Base-by-base conservation (phyloP, 1,140 invertebrate genomes). In the Oreohelix idahoensis region DNA sequence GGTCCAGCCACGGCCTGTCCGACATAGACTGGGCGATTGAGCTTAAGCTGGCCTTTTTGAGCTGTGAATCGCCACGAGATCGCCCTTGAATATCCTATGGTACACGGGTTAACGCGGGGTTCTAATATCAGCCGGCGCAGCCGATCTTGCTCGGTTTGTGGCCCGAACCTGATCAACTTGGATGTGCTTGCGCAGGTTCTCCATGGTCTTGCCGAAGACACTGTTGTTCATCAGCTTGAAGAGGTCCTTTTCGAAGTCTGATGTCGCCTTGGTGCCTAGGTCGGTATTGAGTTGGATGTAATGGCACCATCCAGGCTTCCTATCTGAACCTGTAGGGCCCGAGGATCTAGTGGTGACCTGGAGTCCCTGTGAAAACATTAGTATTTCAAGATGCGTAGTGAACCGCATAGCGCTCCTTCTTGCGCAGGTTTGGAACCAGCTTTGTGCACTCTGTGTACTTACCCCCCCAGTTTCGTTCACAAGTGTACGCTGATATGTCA, bases 201-300 rank as follows among this genome's bases (percentile, higher is more conserved):
- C 86, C 93, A 91, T 5, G 89, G 93, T 88, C 93, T 93, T 8
- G n/a, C 93, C 93, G 87, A 93, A 94, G 23, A 92, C 84, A 86
- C 63, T 85, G n/a, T 93, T 93, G 80, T 91, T 93, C 86, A 92
- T 89, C 11, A 93, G 78, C 89, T 94, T n/a, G 84, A 84, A 93
- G 76, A 92, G 89, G 81, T 93, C 89, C 87, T 93, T 92, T 85
- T 91, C 89, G 86, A 93, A 93, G 38, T 89, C 89, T 81, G 87
- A 91, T 78, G 32, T 83, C 2, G 80, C 32, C 85, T 83, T 38
- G 66, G 39, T n/a, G n/a, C n/a, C n/a, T n/a, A n/a, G n/a, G n/a
- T n/a, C 63, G 76, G 63, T 71, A 83, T 32, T 75, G 69, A 53
- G 15, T 20, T 58, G 20, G 35, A 78, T 78, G 49, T 53, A 78